These are phyloP conservation scores for Troglohyphantes excavatus DNA, from an alignment of 2,888 invertebrate genomes.

Conservation along the genomic window DNA sequence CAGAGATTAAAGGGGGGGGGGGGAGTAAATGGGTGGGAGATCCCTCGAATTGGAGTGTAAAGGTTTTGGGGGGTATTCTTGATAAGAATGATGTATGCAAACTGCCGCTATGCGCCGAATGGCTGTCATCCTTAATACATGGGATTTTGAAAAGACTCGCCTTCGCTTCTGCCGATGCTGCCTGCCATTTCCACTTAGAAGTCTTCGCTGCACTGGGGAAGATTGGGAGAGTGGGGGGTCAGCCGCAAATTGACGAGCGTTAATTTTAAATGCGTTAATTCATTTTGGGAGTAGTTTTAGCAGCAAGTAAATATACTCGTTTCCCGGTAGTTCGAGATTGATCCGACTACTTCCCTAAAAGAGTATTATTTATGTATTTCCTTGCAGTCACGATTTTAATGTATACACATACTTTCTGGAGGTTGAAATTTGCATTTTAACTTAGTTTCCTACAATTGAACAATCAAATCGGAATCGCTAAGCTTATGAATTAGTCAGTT, in stretches of 20 bases:
- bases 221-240: constrained; percentile 3
- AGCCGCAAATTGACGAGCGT: constrained; percentile 40
- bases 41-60: constrained; percentile 60
- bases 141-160: constrained; percentile 68
- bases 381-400: no score
- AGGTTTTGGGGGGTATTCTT: constrained; percentile 63
- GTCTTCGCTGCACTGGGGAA: not conserved
- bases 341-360: no score
- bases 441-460: no score
- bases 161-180: constrained; percentile 19
- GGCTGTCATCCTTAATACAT: constrained; percentile 75
- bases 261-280: no score
- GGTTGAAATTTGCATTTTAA: no score
- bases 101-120: constrained; percentile 61
- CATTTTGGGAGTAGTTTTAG: no score
- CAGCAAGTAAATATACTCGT: no score
- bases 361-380: no score
- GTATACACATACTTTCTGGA: no score
- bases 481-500: no score
- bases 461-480: no score
- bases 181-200: constrained; percentile 47
- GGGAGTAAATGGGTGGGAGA: constrained; percentile 24
- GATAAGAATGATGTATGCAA: constrained; percentile 78
- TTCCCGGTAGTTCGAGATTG: no score
- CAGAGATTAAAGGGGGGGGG: constrained; percentile 54